Percentiles rank a stretch among this genome's conserved stretches.
Evolutionary conservation across 2,888 invertebrate species (phyloP).

Genomic region (Petrolisthes cinctipes): DNA sequence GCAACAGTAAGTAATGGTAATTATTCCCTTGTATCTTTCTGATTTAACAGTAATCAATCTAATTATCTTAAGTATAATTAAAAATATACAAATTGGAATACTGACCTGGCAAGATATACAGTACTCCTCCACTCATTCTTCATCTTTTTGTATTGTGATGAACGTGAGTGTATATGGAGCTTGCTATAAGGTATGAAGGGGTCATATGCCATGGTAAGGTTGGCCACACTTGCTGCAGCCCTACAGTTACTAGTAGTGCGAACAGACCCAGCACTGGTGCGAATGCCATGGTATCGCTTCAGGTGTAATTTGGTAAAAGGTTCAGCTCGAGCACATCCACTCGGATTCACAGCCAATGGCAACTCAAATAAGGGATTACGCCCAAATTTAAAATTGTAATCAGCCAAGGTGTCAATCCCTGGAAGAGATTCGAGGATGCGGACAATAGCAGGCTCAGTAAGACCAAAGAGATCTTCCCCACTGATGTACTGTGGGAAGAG

Average conservation of each 20-base stretch:
- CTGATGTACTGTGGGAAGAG: slow-evolving; percentile 93
- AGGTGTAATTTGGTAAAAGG: slow-evolving; percentile 82
- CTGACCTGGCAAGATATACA: slow-evolving; percentile 90
- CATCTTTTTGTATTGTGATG: slow-evolving; percentile 99
- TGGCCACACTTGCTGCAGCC: slow-evolving; percentile 62
- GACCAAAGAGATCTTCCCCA: slow-evolving; percentile 96
- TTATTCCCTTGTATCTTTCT: neutral
- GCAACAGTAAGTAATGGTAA: neutral
- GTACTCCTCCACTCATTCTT: slow-evolving; percentile 98
- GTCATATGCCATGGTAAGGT: slow-evolving; percentile 72
- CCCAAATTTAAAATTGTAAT: slow-evolving; percentile 97
- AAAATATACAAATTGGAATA: neutral
- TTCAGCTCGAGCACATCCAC: slow-evolving; percentile 94
- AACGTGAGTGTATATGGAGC: slow-evolving; percentile 98
- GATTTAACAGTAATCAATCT: neutral
- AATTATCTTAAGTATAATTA: neutral
- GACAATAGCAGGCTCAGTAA: slow-evolving; percentile 95
- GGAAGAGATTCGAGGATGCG: slow-evolving; percentile 97
- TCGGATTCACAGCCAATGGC: slow-evolving; percentile 96
- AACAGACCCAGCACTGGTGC: slow-evolving; percentile 70
- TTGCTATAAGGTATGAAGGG: slow-evolving; percentile 93
- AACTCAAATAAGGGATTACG: slow-evolving; percentile 94
- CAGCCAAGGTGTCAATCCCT: slow-evolving; percentile 93
- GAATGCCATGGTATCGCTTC: slow-evolving; percentile 85
- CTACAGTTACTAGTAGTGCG: slow-evolving; percentile 64